These are phyloP conservation scores for Drosophila athabasca DNA, from an alignment of 1,140 invertebrate species.

Conservation along the genomic window DNA sequence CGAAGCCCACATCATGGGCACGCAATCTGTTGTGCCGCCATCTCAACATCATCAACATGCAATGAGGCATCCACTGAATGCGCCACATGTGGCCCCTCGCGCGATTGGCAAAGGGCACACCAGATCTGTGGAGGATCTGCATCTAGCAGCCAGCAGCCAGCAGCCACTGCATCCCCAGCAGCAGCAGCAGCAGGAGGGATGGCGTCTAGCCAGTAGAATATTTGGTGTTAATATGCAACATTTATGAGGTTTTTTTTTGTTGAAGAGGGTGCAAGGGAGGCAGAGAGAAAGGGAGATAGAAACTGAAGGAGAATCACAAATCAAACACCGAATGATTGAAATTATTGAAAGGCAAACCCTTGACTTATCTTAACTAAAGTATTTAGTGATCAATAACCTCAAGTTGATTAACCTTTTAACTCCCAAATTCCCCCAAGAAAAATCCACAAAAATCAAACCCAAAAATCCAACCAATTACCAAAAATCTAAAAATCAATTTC, in stretches of 20 bases:
- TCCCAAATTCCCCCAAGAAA: too few species aligned
- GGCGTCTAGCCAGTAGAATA: background rate
- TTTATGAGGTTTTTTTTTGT: slow-evolving; percentile 10
- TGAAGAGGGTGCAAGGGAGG: too few species aligned
- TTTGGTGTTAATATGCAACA: slow-evolving; percentile 10
- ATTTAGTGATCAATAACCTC: too few species aligned
- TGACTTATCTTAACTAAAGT: too few species aligned
- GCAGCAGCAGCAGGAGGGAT: background rate
- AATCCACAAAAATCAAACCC: too few species aligned
- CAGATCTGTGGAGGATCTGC: slow-evolving; percentile 14
- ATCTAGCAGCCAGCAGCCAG: background rate
- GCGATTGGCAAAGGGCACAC: slow-evolving; percentile 2
- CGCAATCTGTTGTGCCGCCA: slow-evolving; percentile 39
- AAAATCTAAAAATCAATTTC: slow-evolving; percentile 27
- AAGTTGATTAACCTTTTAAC: too few species aligned
- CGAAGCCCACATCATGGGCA: slow-evolving; percentile 32
- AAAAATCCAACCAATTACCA: too few species aligned
- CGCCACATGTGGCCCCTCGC: slow-evolving; percentile 41
- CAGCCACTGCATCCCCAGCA: background rate
- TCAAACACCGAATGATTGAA: too few species aligned
- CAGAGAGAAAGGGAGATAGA: too few species aligned
- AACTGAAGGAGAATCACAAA: too few species aligned
- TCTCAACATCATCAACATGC: slow-evolving; percentile 33
- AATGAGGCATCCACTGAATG: slow-evolving; percentile 9
- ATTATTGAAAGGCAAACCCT: too few species aligned